Percentiles rank a stretch among this genome's conserved stretches.
Evolutionary conservation across 2,888 invertebrate genomes (phyloP).

Genomic region (Chloroclystis v-ata): DNA sequence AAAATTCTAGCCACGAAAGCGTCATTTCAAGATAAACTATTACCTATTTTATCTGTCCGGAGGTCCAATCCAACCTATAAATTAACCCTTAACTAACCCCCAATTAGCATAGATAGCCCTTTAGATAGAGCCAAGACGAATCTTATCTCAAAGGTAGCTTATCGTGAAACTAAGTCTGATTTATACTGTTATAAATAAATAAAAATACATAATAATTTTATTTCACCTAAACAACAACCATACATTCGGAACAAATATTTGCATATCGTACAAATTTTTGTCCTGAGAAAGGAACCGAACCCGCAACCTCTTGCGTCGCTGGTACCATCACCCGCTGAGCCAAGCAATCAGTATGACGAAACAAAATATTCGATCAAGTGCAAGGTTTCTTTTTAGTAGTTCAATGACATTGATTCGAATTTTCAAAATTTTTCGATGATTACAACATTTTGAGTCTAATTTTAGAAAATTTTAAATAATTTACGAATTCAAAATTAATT

Average conservation of each 20-base stretch:
- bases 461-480: no score
- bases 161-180: slow-evolving; percentile 4
- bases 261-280: no score
- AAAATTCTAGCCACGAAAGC: background rate
- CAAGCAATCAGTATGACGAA: no score
- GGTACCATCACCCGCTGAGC: no score
- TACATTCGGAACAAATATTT: no score
- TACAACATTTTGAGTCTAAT: no score
- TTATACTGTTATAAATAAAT: background rate
- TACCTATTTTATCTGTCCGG: slow-evolving; percentile 26
- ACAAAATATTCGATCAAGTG: no score
- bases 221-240: no score
- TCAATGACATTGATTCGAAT: background rate
- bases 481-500: no score
- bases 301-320: no score
- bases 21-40: slow-evolving; percentile 3
- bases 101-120: slow-evolving; percentile 49
- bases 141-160: slow-evolving; percentile 25
- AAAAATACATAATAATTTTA: no score
- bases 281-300: no score
- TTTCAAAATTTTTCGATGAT: background rate
- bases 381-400: background rate
- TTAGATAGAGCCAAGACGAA: slow-evolving; percentile 31
- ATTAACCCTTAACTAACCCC: slow-evolving; percentile 38
- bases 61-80: slow-evolving; percentile 34